phyloP scores from a whole-genome alignment of 2,113 vertebrate genomes.

The Dipodomys merriami region DNA sequence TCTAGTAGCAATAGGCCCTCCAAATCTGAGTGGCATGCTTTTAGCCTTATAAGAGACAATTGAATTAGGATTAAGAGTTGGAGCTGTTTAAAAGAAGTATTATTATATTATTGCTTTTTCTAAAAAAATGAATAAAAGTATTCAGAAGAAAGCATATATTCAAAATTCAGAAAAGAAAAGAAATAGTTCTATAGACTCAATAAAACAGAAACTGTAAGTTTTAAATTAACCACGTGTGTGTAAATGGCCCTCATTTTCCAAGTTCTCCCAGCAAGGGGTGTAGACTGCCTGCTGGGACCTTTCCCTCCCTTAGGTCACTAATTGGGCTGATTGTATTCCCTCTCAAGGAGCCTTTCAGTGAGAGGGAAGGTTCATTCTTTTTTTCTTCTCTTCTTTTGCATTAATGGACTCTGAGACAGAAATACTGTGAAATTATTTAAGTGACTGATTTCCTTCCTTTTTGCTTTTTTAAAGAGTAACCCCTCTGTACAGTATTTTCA shows the following conservation, averaged over 20 bases:
- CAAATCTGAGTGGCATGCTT: not conserved
- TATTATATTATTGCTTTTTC: constrained; percentile 34
- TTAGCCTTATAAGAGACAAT: not conserved
- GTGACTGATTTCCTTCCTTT: not conserved
- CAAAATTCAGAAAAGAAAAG: constrained; percentile 35
- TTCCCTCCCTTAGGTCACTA: not conserved
- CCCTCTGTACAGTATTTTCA: no score
- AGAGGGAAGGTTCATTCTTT: not conserved
- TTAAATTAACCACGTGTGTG: constrained; percentile 59
- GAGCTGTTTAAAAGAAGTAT: constrained; percentile 22
- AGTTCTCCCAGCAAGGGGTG: constrained; percentile 30
- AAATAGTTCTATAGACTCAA: not conserved
- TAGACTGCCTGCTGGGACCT: not conserved
- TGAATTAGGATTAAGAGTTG: not conserved
- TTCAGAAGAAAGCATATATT: not conserved
- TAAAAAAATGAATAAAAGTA: constrained; percentile 37
- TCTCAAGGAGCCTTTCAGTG: not conserved
- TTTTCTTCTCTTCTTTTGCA: not conserved
- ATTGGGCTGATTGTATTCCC: not conserved
- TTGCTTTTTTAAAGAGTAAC: not conserved
- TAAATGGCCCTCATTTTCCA: constrained; percentile 19
- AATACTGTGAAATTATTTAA: not conserved
- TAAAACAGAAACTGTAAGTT: constrained; percentile 39
- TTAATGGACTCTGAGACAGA: constrained; percentile 22
- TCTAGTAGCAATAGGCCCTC: not conserved